phyloP scores from a whole-genome alignment of 2,888 invertebrate genomes.

The Leucophora obtusa region DNA sequence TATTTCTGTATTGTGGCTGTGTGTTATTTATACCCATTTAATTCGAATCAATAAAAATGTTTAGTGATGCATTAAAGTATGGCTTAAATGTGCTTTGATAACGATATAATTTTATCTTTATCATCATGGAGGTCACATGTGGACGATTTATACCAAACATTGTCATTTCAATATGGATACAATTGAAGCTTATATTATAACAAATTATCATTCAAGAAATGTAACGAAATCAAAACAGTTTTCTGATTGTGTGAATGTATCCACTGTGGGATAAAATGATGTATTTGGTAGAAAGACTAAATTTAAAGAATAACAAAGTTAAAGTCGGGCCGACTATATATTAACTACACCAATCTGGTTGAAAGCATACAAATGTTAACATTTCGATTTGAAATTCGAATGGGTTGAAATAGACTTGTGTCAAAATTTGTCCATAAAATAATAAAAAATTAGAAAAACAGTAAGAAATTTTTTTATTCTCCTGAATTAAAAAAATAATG shows the following conservation, averaged over 20 bases:
- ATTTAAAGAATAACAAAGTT: too few relatives aligned
- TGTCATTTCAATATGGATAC: constrained; percentile 52
- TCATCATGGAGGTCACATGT: constrained; percentile 58
- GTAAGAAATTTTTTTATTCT: too few relatives aligned
- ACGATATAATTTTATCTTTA: constrained; percentile 50
- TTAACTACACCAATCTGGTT: too few relatives aligned
- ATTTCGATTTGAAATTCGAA: too few relatives aligned
- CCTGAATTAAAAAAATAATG: too few relatives aligned
- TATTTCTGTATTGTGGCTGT: not conserved
- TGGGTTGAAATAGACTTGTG: too few relatives aligned
- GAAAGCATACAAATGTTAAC: too few relatives aligned
- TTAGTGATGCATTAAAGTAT: constrained; percentile 52
- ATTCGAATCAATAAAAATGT: constrained; percentile 32
- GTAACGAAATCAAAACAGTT: constrained; percentile 6
- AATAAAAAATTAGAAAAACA: too few relatives aligned
- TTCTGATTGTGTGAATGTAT: constrained; percentile 1
- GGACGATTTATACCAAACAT: constrained; percentile 42
- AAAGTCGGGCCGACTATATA: too few relatives aligned
- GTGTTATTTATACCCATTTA: constrained; percentile 4
- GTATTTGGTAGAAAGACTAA: too few relatives aligned
- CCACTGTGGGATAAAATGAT: not conserved
- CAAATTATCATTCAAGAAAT: constrained; percentile 52
- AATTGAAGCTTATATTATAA: constrained; percentile 51
- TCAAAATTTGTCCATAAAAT: too few relatives aligned
- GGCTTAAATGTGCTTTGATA: constrained; percentile 42